Conservation (phyloP, 1,140 invertebrate genomes). For the Eriocheir sinensis region DNA sequence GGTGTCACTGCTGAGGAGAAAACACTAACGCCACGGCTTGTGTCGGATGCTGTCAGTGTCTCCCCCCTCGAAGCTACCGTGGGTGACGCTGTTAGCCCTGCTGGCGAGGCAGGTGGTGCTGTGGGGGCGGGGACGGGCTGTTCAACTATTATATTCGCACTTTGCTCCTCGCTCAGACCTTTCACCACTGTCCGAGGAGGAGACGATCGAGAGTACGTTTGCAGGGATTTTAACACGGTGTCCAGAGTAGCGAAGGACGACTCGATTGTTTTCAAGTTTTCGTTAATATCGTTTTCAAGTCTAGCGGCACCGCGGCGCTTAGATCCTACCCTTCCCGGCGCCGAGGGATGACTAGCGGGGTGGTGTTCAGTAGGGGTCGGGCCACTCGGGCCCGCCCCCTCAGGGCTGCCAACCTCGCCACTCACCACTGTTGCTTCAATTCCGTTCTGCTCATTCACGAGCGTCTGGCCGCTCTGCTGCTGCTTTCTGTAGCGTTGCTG, state of each 20-base stretch:
- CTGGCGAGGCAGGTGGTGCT: neutral
- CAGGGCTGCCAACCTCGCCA: slow-evolving; percentile 55
- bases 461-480: neutral
- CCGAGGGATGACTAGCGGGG: slow-evolving; percentile 54
- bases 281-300: slow-evolving; percentile 73
- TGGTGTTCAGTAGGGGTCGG: slow-evolving; percentile 1
- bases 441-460: slow-evolving; percentile 56
- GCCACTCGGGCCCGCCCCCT: slow-evolving; percentile 28
- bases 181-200: slow-evolving; percentile 32
- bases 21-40: neutral
- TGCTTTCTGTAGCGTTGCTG: slow-evolving; percentile 58
- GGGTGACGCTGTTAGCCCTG: neutral
- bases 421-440: neutral
- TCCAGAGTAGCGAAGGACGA: slow-evolving; percentile 74
- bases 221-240: slow-evolving; percentile 71
- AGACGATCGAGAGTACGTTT: slow-evolving; percentile 63
- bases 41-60: slow-evolving; percentile 8
- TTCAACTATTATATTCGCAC: neutral
- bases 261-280: slow-evolving; percentile 70
- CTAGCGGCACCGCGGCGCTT: neutral
- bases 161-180: slow-evolving; percentile 18
- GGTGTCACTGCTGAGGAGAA: neutral
- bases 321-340: neutral
- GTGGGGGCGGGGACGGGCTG: neutral
- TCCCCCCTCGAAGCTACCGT: neutral